Base-by-base conservation (phyloP, 2,888 invertebrate genomes). In the Nephrotoma guestfalica region DNA sequence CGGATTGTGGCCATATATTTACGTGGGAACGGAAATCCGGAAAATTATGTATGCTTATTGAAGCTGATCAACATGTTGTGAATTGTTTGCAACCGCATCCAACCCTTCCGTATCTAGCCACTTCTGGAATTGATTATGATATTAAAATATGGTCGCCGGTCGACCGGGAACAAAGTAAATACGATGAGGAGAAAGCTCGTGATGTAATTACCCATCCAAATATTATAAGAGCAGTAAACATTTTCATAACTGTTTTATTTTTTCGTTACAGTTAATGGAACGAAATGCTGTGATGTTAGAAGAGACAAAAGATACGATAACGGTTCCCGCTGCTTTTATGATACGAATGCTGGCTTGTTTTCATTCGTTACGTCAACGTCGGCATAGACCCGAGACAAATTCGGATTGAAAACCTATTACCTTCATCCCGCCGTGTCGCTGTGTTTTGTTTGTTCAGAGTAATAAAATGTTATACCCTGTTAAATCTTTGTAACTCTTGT, bases 71-170 rank as follows among this genome's bases (percentile, higher is more conserved):
- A 87, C 96, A 96, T 90, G 95, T 95, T 0, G 96, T 97, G 86
- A 97, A 97, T 91, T 96, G 97, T 89, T 91, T 97, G 0, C 96
- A 96, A 89, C 97, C 97, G 0, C 97, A 97, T 92, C 96, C 97
- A 0, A 93, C 93, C 87, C 92, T 96, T 88, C 96, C 96, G 0
- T 92, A 95, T 89, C 91, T 97, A 85, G 96, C 96, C 0, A 95
- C 96, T 11, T 96, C 96, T 88, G 97, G 97, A n/a, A 97, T 97
- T 88, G 97, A 97, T 90, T 96, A 97, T 90, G 96, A 97, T 90
- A 93, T 97, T 41, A 97, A 97, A 91, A 91, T 97, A 0, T 97
- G 96, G 96, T 93, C 95, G 1, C 97, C 97, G 0, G 91, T 93
- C n/a, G 92, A 92, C 87, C 90, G 93, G 0, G 92, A 89, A 86